Conservation (phyloP, 2,888 invertebrate genomes). For the Rotaria magnacalcarata region DNA sequence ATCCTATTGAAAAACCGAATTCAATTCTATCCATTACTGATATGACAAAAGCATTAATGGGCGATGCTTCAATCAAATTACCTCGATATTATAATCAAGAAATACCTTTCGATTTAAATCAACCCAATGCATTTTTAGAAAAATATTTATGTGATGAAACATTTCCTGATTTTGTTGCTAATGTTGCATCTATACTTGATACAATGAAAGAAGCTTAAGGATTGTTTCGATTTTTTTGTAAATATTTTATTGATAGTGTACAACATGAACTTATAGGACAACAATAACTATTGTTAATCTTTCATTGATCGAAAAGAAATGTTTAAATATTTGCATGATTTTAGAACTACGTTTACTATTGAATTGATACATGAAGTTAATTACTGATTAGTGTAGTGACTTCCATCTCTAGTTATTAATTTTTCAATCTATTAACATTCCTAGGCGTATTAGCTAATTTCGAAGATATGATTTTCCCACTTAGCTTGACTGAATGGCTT, state of each 20-base stretch:
- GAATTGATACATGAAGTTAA: no score
- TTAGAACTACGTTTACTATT: no score
- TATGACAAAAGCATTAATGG: neutral
- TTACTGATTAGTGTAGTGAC: no score
- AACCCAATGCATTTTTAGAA: neutral
- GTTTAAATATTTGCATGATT: no score
- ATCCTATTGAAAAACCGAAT: neutral
- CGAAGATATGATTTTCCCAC: no score
- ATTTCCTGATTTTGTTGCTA: conserved; percentile 21
- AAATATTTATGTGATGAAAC: conserved; percentile 22
- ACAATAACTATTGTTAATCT: neutral
- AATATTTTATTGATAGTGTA: neutral
- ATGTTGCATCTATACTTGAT: neutral
- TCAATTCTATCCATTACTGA: neutral
- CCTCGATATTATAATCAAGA: conserved; percentile 1
- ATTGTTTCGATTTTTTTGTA: neutral
- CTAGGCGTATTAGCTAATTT: no score
- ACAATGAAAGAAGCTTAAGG: neutral
- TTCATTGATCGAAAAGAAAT: no score
- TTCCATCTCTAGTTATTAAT: no score
- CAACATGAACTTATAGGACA: neutral
- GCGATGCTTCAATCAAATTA: neutral
- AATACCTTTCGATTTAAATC: neutral
- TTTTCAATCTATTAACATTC: no score
- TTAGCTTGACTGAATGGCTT: no score